phyloP scores from a whole-genome alignment of 2,797 vertebrate species.

The Chaetophractus vellerosus region DNA sequence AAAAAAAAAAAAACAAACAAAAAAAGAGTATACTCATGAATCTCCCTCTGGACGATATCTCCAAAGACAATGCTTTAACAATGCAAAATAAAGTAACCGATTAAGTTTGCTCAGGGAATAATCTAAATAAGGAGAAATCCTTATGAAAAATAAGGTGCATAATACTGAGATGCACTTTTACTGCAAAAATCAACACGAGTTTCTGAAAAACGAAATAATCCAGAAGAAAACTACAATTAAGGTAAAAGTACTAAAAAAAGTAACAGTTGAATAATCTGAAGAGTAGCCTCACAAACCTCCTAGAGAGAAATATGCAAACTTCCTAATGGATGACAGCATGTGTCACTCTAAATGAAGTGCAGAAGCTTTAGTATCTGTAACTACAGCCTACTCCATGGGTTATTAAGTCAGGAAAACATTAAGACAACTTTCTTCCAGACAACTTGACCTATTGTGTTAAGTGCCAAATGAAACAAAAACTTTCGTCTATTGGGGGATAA shows the following conservation, averaged over 20 bases:
- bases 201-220: constrained; percentile 60
- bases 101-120: constrained; percentile 9
- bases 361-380: constrained; percentile 29
- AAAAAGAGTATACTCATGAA: constrained; percentile 15
- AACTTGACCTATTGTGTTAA: constrained; percentile 26
- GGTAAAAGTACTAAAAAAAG: constrained; percentile 23
- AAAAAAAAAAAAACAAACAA: too few species aligned
- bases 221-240: constrained; percentile 17
- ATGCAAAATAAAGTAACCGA: constrained; percentile 56
- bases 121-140: constrained; percentile 16
- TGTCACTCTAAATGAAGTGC: background rate
- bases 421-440: constrained; percentile 60
- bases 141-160: constrained; percentile 13
- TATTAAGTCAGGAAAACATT: constrained; percentile 48
- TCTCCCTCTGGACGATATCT: constrained; percentile 31
- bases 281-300: background rate
- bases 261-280: background rate
- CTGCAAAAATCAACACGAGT: constrained; percentile 23
- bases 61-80: constrained; percentile 54
- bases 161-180: constrained; percentile 25
- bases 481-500: background rate
- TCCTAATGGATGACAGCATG: background rate
- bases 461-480: constrained; percentile 38
- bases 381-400: background rate
- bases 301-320: background rate